phyloP scores from a whole-genome alignment of 1,140 invertebrate genomes.

The Sycophila sp. region DNA sequence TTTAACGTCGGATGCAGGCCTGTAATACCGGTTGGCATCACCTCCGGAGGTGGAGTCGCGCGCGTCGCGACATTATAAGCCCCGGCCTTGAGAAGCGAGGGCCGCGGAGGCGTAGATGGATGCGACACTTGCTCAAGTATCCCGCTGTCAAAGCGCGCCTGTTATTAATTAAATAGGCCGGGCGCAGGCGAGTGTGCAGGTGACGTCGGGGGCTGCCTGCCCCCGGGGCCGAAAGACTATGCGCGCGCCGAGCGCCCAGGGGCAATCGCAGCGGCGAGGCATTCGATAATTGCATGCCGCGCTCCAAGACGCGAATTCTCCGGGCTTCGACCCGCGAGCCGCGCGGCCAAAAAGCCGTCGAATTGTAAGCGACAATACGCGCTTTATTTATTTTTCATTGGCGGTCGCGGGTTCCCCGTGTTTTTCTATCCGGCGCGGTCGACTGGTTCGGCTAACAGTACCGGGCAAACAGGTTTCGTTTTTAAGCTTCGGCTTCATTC shows the following conservation, averaged over 20 bases:
- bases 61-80: neutral
- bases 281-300: slow-evolving; percentile 26
- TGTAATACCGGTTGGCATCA: slow-evolving; percentile 34
- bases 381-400: too few species aligned
- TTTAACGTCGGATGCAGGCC: slow-evolving; percentile 10
- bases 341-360: neutral
- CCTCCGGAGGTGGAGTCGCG: slow-evolving; percentile 1
- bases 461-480: too few species aligned
- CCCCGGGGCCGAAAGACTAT: neutral
- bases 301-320: slow-evolving; percentile 16
- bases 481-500: too few species aligned
- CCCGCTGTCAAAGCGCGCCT: slow-evolving; percentile 42
- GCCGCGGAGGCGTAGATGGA: slow-evolving; percentile 44
- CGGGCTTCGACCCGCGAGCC: too few species aligned
- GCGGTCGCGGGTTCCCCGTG: too few species aligned
- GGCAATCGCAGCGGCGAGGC: neutral
- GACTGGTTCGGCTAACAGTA: too few species aligned
- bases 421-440: too few species aligned
- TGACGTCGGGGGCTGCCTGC: slow-evolving; percentile 36
- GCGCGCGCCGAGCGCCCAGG: neutral
- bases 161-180: slow-evolving; percentile 50
- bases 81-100: neutral
- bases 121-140: slow-evolving; percentile 42
- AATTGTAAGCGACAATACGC: neutral
- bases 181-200: slow-evolving; percentile 38